Base-by-base conservation (phyloP, 2,888 invertebrate species). In the Latrodectus elegans region DNA sequence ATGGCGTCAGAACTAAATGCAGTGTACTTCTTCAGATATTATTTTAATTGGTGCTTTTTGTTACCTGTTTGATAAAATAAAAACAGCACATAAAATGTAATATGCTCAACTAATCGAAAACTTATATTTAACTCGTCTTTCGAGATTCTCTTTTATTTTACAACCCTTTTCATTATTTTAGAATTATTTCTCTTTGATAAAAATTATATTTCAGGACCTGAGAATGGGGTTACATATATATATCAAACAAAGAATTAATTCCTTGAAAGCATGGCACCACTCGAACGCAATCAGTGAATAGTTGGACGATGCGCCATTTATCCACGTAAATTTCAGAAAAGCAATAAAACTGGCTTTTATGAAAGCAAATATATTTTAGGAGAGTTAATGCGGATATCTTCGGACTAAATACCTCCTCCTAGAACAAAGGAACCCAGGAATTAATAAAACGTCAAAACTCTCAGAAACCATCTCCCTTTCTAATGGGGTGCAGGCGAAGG, bases 381-480 rank as follows among this genome's bases (percentile, higher is more conserved):
- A 71, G 26, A 49, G 52, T 68, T 71, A 71, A 68, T 51, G 71
- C 79, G 55, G 65, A 51, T 73, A 60, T 17, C 51, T 80, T n/a
- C 65, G n/a, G 17, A 73, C 72, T 64, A 80, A 80, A 80, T 80
- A 65, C 80, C 73, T 64, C 65, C n/a, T 65, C 55, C 60, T 64
- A 80, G 80, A 80, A 80, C 80, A 80, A 80, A 80, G 65, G 49
- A 22, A 17, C 26, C 22, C 22, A 9, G 72, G 80, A 73, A 80
- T 72, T 80, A 72, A 80, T 72, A 72, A 80, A 72, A 72, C 60
- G 49, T 49, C 80, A 22, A 72, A 72, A 60, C 22, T 52, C 38
- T 60, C 51, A 15, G 60, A 10, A 11, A n/a, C 12, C n/a, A 22
- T 17, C 60, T 22, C 51, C 49, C 17, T 80, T 77, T 73, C 65